phyloP scores from a whole-genome alignment of 2,113 vertebrate genomes.

The Bubalus kerabau region DNA sequence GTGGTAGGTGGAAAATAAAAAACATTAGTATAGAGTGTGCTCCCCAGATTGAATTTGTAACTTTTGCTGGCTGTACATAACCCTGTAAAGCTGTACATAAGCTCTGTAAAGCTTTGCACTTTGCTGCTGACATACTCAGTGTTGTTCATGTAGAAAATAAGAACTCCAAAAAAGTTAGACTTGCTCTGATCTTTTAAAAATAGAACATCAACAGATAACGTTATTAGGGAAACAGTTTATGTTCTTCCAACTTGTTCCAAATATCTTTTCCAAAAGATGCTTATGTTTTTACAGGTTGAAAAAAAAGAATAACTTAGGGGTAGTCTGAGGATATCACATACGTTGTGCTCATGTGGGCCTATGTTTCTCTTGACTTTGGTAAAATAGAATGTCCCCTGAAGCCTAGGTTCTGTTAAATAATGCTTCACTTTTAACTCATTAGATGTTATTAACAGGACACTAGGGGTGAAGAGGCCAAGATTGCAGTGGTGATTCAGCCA shows the following conservation, averaged over 20 bases:
- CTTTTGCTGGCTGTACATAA: not conserved
- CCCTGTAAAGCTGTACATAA: not conserved
- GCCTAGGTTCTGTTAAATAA: not conserved
- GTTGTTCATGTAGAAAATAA: conserved; percentile 14
- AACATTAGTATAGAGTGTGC: not conserved
- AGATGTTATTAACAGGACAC: not conserved
- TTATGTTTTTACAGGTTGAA: not conserved
- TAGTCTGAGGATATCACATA: not conserved
- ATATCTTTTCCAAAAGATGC: conserved; percentile 5
- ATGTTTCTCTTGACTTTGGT: not conserved
- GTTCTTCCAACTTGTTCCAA: not conserved
- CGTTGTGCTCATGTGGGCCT: not conserved
- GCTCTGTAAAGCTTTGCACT: not conserved
- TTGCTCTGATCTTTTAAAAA: conserved; percentile 35
- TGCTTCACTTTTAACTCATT: conserved; percentile 15
- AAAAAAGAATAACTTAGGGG: not conserved
- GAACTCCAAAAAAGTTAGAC: not conserved
- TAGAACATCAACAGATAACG: not conserved
- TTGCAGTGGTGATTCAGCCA: not conserved
- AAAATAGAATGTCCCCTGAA: not conserved
- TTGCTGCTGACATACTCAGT: not conserved
- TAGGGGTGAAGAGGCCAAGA: not conserved
- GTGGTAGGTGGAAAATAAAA: not conserved
- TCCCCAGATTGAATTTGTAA: not conserved
- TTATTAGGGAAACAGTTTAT: not conserved